These are phyloP conservation scores for Lasaia peninsularis DNA, from an alignment of 1,140 invertebrate genomes.

Conservation along the genomic window DNA sequence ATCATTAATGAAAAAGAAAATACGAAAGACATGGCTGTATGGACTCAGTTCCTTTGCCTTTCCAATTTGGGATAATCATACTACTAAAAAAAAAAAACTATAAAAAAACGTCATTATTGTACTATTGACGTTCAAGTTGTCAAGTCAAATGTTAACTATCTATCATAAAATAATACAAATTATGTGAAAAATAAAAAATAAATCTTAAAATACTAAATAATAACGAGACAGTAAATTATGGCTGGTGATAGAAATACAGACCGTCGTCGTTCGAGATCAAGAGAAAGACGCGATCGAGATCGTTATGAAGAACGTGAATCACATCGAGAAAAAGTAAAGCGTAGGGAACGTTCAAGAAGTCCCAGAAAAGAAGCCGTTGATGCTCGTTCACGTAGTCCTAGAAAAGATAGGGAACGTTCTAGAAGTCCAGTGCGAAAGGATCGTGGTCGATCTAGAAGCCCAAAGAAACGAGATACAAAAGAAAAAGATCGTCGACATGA, in stretches of 20 bases:
- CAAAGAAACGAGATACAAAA: constrained; percentile 52
- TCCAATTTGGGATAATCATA: too few relatives aligned
- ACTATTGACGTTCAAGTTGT: too few relatives aligned
- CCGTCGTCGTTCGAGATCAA: constrained; percentile 56
- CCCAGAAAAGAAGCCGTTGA: constrained; percentile 44
- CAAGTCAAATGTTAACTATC: too few relatives aligned
- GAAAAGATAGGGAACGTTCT: constrained; percentile 46
- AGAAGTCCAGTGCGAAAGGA: constrained; percentile 45
- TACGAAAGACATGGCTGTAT: too few relatives aligned
- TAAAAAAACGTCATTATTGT: too few relatives aligned
- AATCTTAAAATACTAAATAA: too few relatives aligned
- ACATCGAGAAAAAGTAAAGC: constrained; percentile 58
- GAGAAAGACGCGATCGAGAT: constrained; percentile 57
- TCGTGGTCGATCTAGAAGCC: constrained; percentile 49
- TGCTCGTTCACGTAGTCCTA: constrained; percentile 33
- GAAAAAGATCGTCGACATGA: constrained; percentile 57
- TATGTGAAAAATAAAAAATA: too few relatives aligned
- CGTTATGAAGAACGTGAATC: constrained; percentile 60
- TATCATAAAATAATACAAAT: too few relatives aligned
- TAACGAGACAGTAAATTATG: constrained; percentile 35
- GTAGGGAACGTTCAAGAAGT: constrained; percentile 41
- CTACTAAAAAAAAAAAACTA: too few relatives aligned
- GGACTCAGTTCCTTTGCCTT: too few relatives aligned
- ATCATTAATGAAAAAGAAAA: too few relatives aligned
- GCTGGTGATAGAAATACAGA: constrained; percentile 56